Base-by-base conservation (phyloP, 2,888 invertebrate genomes). In the Papilio gigon region DNA sequence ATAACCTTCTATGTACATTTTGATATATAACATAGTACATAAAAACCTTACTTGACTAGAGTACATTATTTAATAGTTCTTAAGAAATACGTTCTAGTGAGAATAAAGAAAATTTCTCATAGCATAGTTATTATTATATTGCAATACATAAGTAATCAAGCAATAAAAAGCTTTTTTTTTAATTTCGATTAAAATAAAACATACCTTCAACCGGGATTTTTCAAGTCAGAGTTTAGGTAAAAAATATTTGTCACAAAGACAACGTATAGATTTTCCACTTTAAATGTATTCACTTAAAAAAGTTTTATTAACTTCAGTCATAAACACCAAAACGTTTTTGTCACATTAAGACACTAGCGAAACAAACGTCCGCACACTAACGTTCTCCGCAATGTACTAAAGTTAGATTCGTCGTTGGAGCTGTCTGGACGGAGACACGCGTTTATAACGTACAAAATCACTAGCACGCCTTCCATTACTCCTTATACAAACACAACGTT, bases 311-410 rank as follows among this genome's bases (percentile, higher is more conserved):
- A 62, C 14, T 62, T 47, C 65, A 70, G 65, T 62, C 35, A 62
- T 62, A 47, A 56, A 62, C 53, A 62, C 8, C 17, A 70, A 56
- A 73, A 72, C 65, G 44, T 67, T 72, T 66, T 68, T 59, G 40
- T 53, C 33, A 37, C 11, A 71, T 56, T 63, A 65, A 64, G 40
- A 69, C 60, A 17, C 63, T 58, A 53, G 66, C 67, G 68, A 67
- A 58, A 60, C 50, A 73, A 71, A 79, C 90, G 89, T 88, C 84
- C 84, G 78, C 82, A 78, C 77, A 82, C 75, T 75, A 76, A 78
- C 78, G 80, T 83, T 83, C 80, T 79, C 86, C 77, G 81, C 79
- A 78, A 82, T 83, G 83, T 84, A 90, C 89, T 88, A 84, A 88
- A 87, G 84, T 84, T 84, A 76, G 83, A 82, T 82, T 75, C 76